Evolutionary conservation across 1,140 invertebrate genomes (phyloP).

Genomic region (Drosophila pallidifrons): DNA sequence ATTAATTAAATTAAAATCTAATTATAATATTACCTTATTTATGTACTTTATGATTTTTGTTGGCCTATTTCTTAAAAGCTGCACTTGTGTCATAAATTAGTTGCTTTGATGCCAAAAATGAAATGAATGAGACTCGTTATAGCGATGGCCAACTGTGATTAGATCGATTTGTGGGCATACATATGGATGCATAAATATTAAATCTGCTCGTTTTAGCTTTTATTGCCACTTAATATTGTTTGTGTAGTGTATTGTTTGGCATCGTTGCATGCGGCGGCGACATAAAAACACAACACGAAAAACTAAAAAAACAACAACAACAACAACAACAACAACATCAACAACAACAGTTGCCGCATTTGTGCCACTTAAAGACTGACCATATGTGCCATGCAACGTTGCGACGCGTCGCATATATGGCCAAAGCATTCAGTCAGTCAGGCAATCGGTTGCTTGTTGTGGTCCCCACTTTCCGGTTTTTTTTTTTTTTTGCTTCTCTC

Average conservation of each 20-base stretch:
- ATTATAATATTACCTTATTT: too few species aligned
- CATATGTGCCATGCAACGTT: conserved; percentile 39
- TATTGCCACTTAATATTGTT: conserved; percentile 12
- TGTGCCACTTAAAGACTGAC: conserved; percentile 46
- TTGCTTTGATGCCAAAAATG: too few species aligned
- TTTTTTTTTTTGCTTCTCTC: background rate
- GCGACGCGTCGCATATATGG: conserved; percentile 23
- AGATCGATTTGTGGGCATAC: background rate
- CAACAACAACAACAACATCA: too few species aligned
- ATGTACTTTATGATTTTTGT: too few species aligned
- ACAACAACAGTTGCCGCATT: conserved; percentile 15
- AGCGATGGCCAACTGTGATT: background rate
- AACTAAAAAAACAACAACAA: too few species aligned
- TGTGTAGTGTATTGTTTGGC: conserved; percentile 18
- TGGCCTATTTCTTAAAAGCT: too few species aligned
- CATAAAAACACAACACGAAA: conserved; percentile 19
- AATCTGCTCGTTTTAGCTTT: conserved; percentile 3
- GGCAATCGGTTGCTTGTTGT: conserved; percentile 25
- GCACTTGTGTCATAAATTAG: too few species aligned
- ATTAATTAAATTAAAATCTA: too few species aligned
- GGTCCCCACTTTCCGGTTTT: conserved; percentile 15
- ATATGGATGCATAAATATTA: background rate
- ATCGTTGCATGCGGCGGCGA: conserved; percentile 37
- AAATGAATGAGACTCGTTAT: too few species aligned
- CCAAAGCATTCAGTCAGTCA: conserved; percentile 12